Evolutionary conservation across 2,888 invertebrate genomes (phyloP), one percentile per base, ranked within the genome.

Genomic region (Drosophila bunnanda): DNA sequence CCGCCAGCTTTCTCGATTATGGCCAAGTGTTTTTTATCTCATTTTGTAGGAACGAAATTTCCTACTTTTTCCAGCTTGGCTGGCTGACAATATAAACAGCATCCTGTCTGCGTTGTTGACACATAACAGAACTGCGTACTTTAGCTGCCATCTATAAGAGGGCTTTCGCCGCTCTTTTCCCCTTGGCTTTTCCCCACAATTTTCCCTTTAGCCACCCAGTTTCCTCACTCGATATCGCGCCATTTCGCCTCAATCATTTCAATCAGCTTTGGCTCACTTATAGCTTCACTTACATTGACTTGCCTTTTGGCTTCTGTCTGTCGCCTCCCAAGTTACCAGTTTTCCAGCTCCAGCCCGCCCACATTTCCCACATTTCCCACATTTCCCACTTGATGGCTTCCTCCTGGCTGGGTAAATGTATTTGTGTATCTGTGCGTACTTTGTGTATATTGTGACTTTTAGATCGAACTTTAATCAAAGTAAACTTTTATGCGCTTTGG

Each of bases 401-500:
- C 57, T 59, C 72, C 57, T 53, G 71, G 61, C 68, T 67, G 64
- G 61, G 30, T 32, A 57, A 57, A 76, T 75, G 79, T 81, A 84
- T 87, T 87, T 87, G 80, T 80, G 76, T 70, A 80, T 80, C 68
- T 80, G 57, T 57, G 64, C 48, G 34, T 54, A 46, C 32, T 64
- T 60, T 68, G 70, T 72, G 65, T 79, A 60, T 78, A 76, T 79
- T 88, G 81, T 76, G 88, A 75, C 73, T 80, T 79, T 75, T 69
- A 77, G 79, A 81, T 89, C 80, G 84, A 86, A 86, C 85, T 86
- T 86, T 86, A 86, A 86, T 86, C 89, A 86, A 86, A 86, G 85
- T 86, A 80, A 87, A 87, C 89, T 89, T 87, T 86, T 83, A 85
- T 88, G 84, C 71, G 75, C 72, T 62, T 60, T 59, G 62, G 53